phyloP scores from a whole-genome alignment of 2,888 invertebrate genomes.

The Drosophila macrospina region DNA sequence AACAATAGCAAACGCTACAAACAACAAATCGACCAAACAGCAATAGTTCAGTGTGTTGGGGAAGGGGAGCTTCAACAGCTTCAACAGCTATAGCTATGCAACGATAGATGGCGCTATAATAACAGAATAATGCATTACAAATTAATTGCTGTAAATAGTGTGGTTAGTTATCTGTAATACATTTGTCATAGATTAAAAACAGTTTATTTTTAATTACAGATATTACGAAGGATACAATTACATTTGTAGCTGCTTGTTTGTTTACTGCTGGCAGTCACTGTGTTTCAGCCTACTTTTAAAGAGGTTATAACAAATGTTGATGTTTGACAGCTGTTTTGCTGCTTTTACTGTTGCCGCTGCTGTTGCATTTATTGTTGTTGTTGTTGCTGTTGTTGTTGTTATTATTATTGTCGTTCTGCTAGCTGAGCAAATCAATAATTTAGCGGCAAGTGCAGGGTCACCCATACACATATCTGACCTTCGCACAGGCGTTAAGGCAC shows the following conservation, averaged over 20 bases:
- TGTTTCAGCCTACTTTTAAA: constrained; percentile 1
- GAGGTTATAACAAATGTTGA: constrained; percentile 31
- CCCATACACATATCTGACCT: constrained; percentile 53
- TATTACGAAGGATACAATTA: neutral
- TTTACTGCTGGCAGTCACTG: constrained; percentile 8
- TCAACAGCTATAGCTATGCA: neutral
- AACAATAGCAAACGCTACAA: neutral
- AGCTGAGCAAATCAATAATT: constrained; percentile 68
- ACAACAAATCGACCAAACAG: constrained; percentile 36
- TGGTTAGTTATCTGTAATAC: neutral
- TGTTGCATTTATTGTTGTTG: too few species aligned
- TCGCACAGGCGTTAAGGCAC: constrained; percentile 30
- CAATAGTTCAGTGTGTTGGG: neutral
- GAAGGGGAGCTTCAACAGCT: neutral
- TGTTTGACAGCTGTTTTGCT: constrained; percentile 53
- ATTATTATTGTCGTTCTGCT: constrained; percentile 17
- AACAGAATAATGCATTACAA: neutral
- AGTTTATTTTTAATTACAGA: constrained; percentile 1
- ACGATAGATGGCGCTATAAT: neutral
- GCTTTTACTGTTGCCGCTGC: constrained; percentile 13
- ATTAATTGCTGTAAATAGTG: constrained; percentile 1
- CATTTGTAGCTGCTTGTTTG: neutral
- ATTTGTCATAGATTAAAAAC: neutral
- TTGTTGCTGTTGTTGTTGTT: constrained; percentile 5
- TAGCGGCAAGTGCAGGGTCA: constrained; percentile 60